Evolutionary conservation across 2,888 invertebrate species (phyloP).

Genomic region (Leptinotarsa peninsularis): DNA sequence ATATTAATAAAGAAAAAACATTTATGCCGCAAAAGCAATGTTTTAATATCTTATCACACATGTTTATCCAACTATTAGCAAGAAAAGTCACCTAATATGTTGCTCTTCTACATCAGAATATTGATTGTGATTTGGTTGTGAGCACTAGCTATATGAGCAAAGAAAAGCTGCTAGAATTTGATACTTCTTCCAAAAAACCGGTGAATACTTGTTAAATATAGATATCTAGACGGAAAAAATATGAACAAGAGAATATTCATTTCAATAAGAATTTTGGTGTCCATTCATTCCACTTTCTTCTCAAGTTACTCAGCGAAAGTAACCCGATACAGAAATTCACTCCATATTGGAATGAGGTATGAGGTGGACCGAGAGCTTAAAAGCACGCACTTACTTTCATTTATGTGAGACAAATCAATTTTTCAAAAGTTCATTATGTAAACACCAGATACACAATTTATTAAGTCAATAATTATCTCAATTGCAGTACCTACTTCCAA

Average conservation of each 20-base stretch:
- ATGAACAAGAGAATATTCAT: not conserved
- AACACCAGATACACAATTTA: slow-evolving; percentile 36
- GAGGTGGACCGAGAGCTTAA: not conserved
- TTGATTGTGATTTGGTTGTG: too few relatives aligned
- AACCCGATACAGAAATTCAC: not conserved
- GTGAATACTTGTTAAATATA: too few relatives aligned
- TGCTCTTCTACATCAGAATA: too few relatives aligned
- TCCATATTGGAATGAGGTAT: not conserved
- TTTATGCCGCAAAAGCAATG: too few relatives aligned
- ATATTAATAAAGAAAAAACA: too few relatives aligned
- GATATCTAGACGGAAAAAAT: too few relatives aligned
- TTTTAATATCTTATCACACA: too few relatives aligned
- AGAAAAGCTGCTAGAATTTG: too few relatives aligned
- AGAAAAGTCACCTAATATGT: too few relatives aligned
- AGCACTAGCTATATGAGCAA: too few relatives aligned
- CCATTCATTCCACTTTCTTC: not conserved
- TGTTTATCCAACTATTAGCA: too few relatives aligned
- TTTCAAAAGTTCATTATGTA: slow-evolving; percentile 12
- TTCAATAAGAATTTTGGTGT: not conserved
- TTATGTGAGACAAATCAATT: slow-evolving; percentile 11
- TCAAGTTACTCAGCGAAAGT: not conserved
- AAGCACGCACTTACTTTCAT: slow-evolving; percentile 4
- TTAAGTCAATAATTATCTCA: slow-evolving; percentile 34
- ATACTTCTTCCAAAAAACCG: too few relatives aligned
- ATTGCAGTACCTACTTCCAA: slow-evolving; percentile 32